Evolutionary conservation across 1,140 invertebrate genomes (phyloP).

Genomic region (Drosophila micromelanica): DNA sequence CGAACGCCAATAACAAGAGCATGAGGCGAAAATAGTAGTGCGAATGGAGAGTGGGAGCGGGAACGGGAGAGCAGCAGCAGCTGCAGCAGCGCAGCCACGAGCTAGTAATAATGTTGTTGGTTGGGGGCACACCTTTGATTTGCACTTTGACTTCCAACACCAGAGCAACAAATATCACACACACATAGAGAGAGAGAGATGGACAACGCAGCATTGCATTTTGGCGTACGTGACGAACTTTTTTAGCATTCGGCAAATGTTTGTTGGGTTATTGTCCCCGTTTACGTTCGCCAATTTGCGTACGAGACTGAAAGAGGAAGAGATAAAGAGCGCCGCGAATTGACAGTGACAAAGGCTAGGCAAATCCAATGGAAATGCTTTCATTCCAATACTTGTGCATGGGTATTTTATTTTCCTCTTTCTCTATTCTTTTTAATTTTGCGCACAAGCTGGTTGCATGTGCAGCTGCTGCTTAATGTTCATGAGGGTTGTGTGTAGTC

Average conservation of each 20-base stretch:
- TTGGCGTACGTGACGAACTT: constrained; percentile 64
- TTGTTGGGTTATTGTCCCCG: constrained; percentile 70
- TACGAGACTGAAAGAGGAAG: constrained; percentile 65
- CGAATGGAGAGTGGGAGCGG: neutral
- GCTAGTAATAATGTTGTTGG: constrained; percentile 23
- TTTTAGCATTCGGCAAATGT: constrained; percentile 55
- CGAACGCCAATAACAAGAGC: constrained; percentile 23
- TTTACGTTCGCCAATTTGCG: constrained; percentile 74
- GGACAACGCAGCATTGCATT: constrained; percentile 24
- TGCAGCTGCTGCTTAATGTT: constrained; percentile 37
- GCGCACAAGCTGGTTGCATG: constrained; percentile 25
- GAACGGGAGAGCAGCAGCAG: too few relatives aligned
- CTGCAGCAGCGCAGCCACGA: constrained; percentile 19
- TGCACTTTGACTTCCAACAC: constrained; percentile 46
- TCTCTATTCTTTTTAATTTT: constrained; percentile 7
- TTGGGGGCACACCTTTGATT: constrained; percentile 43
- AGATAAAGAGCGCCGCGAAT: constrained; percentile 28
- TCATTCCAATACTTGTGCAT: constrained; percentile 34
- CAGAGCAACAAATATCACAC: constrained; percentile 34
- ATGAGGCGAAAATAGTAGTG: constrained; percentile 10
- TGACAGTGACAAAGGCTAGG: constrained; percentile 39
- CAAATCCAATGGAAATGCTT: constrained; percentile 42
- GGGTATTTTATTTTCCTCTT: constrained; percentile 2
- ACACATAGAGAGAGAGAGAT: neutral
- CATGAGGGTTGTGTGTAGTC: constrained; percentile 18